Conservation (phyloP, 2,888 invertebrate species). For the Scaptomyza tumidula region DNA sequence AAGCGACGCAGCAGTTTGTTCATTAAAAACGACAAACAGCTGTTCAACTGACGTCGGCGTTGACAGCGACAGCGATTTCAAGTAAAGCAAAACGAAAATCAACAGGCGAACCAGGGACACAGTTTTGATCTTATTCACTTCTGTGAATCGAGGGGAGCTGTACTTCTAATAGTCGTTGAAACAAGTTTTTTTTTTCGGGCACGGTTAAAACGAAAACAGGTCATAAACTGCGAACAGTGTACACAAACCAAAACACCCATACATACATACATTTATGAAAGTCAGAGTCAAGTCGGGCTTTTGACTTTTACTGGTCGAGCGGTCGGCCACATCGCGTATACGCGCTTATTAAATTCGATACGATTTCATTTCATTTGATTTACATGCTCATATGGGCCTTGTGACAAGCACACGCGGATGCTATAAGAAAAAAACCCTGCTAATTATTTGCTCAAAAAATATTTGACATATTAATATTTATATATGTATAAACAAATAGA, state of each 20-base stretch:
- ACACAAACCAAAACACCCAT: background rate
- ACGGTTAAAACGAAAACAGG: slow-evolving; percentile 37
- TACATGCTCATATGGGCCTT: slow-evolving; percentile 67
- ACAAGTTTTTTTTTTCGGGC: slow-evolving; percentile 28
- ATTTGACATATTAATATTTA: background rate
- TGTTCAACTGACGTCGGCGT: slow-evolving; percentile 44
- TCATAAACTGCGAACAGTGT: slow-evolving; percentile 49
- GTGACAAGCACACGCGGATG: slow-evolving; percentile 39
- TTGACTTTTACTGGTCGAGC: slow-evolving; percentile 41
- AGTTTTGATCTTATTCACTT: slow-evolving; percentile 12
- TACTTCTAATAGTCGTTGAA: slow-evolving; percentile 18
- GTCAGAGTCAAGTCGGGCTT: slow-evolving; percentile 24
- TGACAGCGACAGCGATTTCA: slow-evolving; percentile 13
- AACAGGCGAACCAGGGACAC: slow-evolving; percentile 47
- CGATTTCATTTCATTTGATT: slow-evolving; percentile 77
- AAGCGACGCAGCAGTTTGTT: slow-evolving; percentile 62
- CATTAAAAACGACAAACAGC: slow-evolving; percentile 75
- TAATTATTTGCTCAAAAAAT: slow-evolving; percentile 44
- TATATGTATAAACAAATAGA: background rate
- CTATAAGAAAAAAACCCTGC: slow-evolving; percentile 32
- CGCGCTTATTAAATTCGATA: slow-evolving; percentile 65
- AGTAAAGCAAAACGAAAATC: slow-evolving; percentile 33
- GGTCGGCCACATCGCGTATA: slow-evolving; percentile 54
- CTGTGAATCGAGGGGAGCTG: slow-evolving; percentile 9
- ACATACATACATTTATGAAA: slow-evolving; percentile 5